Conservation (phyloP, 2,888 invertebrate genomes). For the Synergus gifuensis region DNA sequence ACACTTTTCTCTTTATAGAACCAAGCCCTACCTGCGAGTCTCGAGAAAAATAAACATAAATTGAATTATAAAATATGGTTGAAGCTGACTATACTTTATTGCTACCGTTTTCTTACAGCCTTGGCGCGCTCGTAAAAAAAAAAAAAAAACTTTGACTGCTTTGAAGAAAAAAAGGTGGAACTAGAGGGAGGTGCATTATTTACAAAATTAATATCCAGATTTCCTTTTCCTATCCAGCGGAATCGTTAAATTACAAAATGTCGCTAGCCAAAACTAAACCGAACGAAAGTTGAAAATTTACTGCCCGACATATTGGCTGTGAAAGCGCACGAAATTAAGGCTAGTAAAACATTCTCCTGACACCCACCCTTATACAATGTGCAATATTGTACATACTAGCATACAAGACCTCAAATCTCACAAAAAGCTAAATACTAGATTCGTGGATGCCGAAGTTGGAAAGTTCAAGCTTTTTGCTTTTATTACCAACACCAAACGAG, state of each 20-base stretch:
- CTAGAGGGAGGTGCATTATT: slow-evolving; percentile 61
- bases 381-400: slow-evolving; percentile 4
- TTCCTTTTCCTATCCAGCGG: slow-evolving; percentile 52
- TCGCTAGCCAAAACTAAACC: slow-evolving; percentile 62
- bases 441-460: background rate
- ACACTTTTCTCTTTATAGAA: slow-evolving; percentile 39
- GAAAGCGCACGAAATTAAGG: slow-evolving; percentile 76
- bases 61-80: slow-evolving; percentile 39
- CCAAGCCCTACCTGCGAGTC: slow-evolving; percentile 26
- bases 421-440: slow-evolving; percentile 7
- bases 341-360: slow-evolving; percentile 76
- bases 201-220: slow-evolving; percentile 68
- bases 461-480: background rate
- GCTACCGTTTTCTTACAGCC: slow-evolving; percentile 34
- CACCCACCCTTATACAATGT: slow-evolving; percentile 59
- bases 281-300: slow-evolving; percentile 74
- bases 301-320: slow-evolving; percentile 76
- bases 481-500: background rate
- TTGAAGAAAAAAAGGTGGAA: slow-evolving; percentile 30
- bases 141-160: slow-evolving; percentile 43
- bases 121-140: slow-evolving; percentile 42
- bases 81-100: slow-evolving; percentile 28
- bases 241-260: slow-evolving; percentile 62
- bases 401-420: slow-evolving; percentile 16
- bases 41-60: slow-evolving; percentile 40